Conservation (phyloP, 2,888 invertebrate genomes). For the Chaetogeoica ovagalla region DNA sequence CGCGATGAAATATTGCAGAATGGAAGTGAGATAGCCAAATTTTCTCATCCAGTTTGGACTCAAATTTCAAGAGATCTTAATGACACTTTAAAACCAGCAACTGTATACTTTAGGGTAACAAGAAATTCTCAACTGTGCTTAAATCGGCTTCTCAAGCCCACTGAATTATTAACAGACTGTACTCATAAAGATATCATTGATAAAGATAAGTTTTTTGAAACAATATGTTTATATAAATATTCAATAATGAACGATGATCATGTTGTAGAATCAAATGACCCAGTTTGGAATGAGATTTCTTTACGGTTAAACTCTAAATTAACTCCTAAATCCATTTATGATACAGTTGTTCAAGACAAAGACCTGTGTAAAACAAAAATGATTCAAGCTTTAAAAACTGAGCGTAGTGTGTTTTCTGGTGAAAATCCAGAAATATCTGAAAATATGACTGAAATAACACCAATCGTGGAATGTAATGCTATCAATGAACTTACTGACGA, state of each 20-base stretch:
- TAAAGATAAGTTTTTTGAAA: constrained; percentile 44
- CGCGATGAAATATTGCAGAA: constrained; percentile 38
- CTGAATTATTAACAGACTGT: constrained; percentile 20
- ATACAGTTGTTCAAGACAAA: constrained; percentile 14
- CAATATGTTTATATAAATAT: constrained; percentile 48
- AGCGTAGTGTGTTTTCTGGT: constrained; percentile 46
- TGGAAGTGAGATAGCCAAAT: constrained; percentile 44
- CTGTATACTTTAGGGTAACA: constrained; percentile 44
- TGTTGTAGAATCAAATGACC: constrained; percentile 32
- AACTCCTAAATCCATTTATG: constrained; percentile 34
- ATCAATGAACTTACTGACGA: constrained; percentile 19
- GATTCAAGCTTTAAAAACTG: constrained; percentile 49
- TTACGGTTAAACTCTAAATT: constrained; percentile 27
- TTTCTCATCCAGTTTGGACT: constrained; percentile 51
- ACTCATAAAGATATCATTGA: constrained; percentile 15
- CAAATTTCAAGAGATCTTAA: constrained; percentile 48
- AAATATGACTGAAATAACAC: constrained; percentile 39
- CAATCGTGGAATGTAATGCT: constrained; percentile 40
- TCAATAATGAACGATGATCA: constrained; percentile 44
- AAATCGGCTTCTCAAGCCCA: constrained; percentile 35
- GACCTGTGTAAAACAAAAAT: constrained; percentile 45
- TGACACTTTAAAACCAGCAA: constrained; percentile 41
- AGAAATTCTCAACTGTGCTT: constrained; percentile 47
- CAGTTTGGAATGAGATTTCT: constrained; percentile 49
- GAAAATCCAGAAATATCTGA: constrained; percentile 36